Evolutionary conservation across 2,797 vertebrate species (phyloP), one percentile per base, ranked within the genome.

Genomic region (Gymnocypris eckloni): DNA sequence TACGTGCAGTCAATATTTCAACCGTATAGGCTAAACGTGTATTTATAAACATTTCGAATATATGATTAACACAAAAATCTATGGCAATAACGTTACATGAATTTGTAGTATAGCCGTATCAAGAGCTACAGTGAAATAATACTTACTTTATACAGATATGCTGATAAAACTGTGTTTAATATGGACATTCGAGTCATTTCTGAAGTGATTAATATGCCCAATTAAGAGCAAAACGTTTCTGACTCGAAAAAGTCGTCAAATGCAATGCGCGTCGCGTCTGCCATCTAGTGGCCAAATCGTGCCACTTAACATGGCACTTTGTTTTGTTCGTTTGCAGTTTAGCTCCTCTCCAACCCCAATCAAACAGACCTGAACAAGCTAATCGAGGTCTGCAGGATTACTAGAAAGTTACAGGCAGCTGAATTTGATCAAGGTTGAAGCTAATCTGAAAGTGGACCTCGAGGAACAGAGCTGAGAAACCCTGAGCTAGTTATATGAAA

Each of bases 281-380:
- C 66, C 83, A 85, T 79, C 83, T 85, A 79, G 83, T 39, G 83
- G 33, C 4, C 20, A 18, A 66, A 76, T 0, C 15, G 12, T 33
- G 48, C 16, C 10, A 69, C 13, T 0, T 28, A 3, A 28, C 2
- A 13, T 15, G n/a, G 1, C 59, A 12, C 2, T 12, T 45, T 45
- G 39, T 5, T 39, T 39, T 39, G 39, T 2, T 43, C 2, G 11
- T 13, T 6, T 12, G 13, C 59, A 67, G 28, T 4, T 67, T 8
- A 37, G 7, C 33, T 18, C 33, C 15, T 7, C 33, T 18, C 33
- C 15, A 37, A 37, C 15, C 2, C 33, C 28, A 8, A 18, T 10
- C 15, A 67, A 37, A 67, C 66, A 37, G 15, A 67, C 15, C 15
- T 18, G 28, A 67, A 37, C 64, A 37, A 67, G 64, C 64, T 67